These are phyloP conservation scores for Panulirus ornatus DNA, from an alignment of 1,140 invertebrate genomes.

Conservation along the genomic window DNA sequence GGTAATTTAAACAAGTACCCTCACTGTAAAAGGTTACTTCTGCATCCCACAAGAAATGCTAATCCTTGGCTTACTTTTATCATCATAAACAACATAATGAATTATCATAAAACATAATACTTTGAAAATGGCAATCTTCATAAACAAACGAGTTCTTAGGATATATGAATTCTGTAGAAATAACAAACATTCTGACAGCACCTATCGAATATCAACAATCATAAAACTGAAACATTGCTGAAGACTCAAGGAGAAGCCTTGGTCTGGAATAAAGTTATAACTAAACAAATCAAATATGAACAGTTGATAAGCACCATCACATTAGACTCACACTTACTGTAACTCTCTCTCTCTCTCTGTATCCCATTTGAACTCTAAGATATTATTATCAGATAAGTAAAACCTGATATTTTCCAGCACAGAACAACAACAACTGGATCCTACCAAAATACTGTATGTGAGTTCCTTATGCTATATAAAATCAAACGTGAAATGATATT, in stretches of 20 bases:
- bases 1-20: background rate
- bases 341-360: background rate
- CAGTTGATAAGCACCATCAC: slow-evolving; percentile 15
- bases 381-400: too few relatives aligned
- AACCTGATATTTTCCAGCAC: background rate
- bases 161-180: slow-evolving; percentile 23
- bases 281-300: background rate
- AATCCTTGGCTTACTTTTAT: background rate
- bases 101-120: background rate
- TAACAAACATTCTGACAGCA: slow-evolving; percentile 20
- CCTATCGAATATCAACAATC: slow-evolving; percentile 1
- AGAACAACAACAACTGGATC: too few relatives aligned
- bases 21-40: background rate
- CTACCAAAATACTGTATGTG: too few relatives aligned
- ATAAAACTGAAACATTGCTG: background rate
- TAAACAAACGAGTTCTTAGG: slow-evolving; percentile 1
- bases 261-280: slow-evolving; percentile 10
- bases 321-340: background rate
- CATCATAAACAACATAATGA: background rate
- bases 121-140: slow-evolving; percentile 14
- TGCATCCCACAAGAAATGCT: slow-evolving; percentile 4
- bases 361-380: too few relatives aligned
- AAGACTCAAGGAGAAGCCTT: background rate
- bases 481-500: too few relatives aligned
- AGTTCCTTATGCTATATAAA: too few relatives aligned